Conservation (phyloP, 2,888 invertebrate genomes). For the Ischnus inquisitorius region DNA sequence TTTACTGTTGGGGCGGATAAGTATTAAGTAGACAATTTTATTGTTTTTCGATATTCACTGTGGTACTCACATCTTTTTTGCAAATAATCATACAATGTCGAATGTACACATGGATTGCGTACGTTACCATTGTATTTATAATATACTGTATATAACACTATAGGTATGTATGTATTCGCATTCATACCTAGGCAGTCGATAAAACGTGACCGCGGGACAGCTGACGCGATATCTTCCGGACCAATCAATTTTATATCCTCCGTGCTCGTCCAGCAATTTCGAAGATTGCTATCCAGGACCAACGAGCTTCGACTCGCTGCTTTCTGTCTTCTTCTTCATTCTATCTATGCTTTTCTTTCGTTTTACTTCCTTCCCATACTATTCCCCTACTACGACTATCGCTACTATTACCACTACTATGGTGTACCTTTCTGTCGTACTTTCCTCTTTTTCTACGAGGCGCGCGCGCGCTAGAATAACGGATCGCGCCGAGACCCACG, state of each 20-base stretch:
- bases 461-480: slow-evolving; percentile 60
- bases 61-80: background rate
- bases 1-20: background rate
- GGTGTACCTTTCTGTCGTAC: slow-evolving; percentile 46
- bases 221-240: slow-evolving; percentile 75
- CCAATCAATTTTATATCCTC: slow-evolving; percentile 77
- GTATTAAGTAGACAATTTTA: background rate
- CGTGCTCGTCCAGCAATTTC: slow-evolving; percentile 76
- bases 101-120: background rate
- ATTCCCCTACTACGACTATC: slow-evolving; percentile 29
- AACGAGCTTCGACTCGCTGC: slow-evolving; percentile 51
- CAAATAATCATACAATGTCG: background rate
- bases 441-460: slow-evolving; percentile 46
- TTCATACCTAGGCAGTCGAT: slow-evolving; percentile 60
- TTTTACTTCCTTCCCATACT: slow-evolving; percentile 36
- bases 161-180: slow-evolving; percentile 20
- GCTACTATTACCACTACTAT: slow-evolving; percentile 14
- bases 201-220: slow-evolving; percentile 74
- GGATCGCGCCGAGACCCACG: slow-evolving; percentile 61
- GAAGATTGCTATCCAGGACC: slow-evolving; percentile 74
- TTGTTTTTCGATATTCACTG: background rate
- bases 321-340: slow-evolving; percentile 43
- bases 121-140: background rate
- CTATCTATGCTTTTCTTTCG: slow-evolving; percentile 38
- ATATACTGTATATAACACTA: background rate